Evolutionary conservation across 2,888 invertebrate genomes (phyloP).

Genomic region (Scrobipalpa atriplicella): DNA sequence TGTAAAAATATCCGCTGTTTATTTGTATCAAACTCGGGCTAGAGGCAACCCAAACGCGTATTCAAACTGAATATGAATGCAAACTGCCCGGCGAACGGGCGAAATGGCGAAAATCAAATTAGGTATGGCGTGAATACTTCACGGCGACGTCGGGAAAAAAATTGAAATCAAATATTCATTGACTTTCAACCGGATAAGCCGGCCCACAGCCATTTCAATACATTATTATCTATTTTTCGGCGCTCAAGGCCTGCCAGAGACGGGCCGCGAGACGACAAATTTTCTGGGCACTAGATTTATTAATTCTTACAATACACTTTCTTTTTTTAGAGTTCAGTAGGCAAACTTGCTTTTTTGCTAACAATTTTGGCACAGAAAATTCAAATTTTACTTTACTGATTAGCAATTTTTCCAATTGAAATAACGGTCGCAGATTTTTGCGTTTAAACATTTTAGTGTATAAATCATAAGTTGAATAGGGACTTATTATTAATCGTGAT

Average conservation of each 20-base stretch:
- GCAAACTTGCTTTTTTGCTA: not conserved
- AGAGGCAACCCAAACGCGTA: constrained; percentile 80
- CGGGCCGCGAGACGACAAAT: constrained; percentile 49
- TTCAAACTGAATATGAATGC: constrained; percentile 82
- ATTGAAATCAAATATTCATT: constrained; percentile 84
- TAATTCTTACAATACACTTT: constrained; percentile 44
- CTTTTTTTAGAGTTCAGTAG: constrained; percentile 36
- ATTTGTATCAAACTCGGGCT: constrained; percentile 80
- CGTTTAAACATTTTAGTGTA: no score
- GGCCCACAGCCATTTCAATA: constrained; percentile 81
- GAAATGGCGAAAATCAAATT: constrained; percentile 82
- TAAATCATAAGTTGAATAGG: constrained; percentile 67
- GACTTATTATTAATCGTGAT: constrained; percentile 67
- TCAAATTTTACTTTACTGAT: no score
- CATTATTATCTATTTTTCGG: constrained; percentile 81
- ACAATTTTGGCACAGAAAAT: not conserved
- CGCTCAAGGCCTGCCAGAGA: constrained; percentile 54
- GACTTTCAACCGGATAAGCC: constrained; percentile 82
- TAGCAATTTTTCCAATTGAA: not conserved
- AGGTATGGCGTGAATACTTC: constrained; percentile 83
- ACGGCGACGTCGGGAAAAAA: constrained; percentile 81
- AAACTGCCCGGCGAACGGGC: constrained; percentile 80
- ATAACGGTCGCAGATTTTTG: no score
- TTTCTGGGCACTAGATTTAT: constrained; percentile 52
- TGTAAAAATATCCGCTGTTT: constrained; percentile 82